Evolutionary conservation across 2,797 vertebrate genomes (phyloP).

Genomic region (Corythornis leucogaster): DNA sequence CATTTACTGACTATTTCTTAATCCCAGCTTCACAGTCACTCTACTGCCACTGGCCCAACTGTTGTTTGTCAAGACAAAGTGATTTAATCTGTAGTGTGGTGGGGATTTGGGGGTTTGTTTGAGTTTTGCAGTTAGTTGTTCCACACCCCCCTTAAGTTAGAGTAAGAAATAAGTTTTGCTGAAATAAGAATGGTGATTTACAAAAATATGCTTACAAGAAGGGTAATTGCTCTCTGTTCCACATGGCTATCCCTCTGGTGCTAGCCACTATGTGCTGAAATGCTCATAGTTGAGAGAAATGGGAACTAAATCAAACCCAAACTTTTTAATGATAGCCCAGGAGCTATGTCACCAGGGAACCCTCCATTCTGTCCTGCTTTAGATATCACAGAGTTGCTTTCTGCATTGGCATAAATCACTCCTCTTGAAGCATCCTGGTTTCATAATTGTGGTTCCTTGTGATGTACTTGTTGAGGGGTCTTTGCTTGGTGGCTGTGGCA

Average conservation of each 20-base stretch:
- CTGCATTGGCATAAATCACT: not conserved
- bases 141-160: not conserved
- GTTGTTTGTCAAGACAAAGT: not conserved
- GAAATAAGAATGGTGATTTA: not conserved
- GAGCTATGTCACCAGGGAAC: not conserved
- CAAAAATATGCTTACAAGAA: not conserved
- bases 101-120: not conserved
- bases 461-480: not conserved
- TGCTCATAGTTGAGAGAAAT: not conserved
- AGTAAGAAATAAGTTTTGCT: not conserved
- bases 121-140: rapidly evolving
- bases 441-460: not conserved
- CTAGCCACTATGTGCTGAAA: not conserved
- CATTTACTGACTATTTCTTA: not conserved
- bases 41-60: not conserved
- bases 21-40: not conserved
- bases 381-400: not conserved
- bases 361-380: not conserved
- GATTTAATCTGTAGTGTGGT: not conserved
- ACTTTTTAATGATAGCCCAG: not conserved
- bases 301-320: not conserved
- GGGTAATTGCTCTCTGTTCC: not conserved
- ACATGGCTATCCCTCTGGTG: not conserved
- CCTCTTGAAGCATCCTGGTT: not conserved
- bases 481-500: not conserved